These are phyloP conservation scores for Gnatocerus cornutus DNA, from an alignment of 2,888 invertebrate genomes.

Conservation along the genomic window DNA sequence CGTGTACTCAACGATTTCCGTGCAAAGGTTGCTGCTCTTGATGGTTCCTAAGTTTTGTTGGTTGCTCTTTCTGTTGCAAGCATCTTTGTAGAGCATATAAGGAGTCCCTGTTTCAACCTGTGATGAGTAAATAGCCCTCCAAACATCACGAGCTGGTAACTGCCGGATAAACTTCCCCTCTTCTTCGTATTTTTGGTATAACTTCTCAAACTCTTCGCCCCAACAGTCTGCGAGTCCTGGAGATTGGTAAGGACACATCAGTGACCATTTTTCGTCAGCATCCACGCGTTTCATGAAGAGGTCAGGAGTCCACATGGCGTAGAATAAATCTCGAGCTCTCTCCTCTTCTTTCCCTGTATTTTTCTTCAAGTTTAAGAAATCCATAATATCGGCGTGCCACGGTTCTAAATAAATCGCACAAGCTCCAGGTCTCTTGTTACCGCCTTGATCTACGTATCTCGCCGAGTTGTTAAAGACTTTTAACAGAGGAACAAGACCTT, in stretches of 20 bases:
- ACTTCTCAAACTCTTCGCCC: conserved; percentile 94
- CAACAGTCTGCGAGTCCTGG: conserved; percentile 93
- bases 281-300: conserved; percentile 97
- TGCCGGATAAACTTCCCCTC: conserved; percentile 80
- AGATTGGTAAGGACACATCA: conserved; percentile 97
- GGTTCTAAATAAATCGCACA: conserved; percentile 99
- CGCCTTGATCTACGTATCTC: conserved; percentile 88
- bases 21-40: conserved; percentile 97
- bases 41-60: conserved; percentile 99
- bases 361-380: conserved; percentile 94
- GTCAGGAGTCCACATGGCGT: conserved; percentile 98
- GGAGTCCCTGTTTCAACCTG: conserved; percentile 99
- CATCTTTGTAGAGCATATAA: conserved; percentile 97
- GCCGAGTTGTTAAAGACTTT: conserved; percentile 97
- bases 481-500: conserved; percentile 97
- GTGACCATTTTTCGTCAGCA: conserved; percentile 88
- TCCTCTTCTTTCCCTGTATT: conserved; percentile 97
- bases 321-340: conserved; percentile 96
- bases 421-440: conserved; percentile 97
- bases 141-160: conserved; percentile 89
- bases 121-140: conserved; percentile 95
- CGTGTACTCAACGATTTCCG: conserved; percentile 97
- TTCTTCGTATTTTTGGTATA: conserved; percentile 91
- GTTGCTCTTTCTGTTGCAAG: conserved; percentile 97
- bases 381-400: conserved; percentile 98